These are phyloP conservation scores for Chesias legatella DNA, from an alignment of 2,888 invertebrate genomes.

Conservation along the genomic window DNA sequence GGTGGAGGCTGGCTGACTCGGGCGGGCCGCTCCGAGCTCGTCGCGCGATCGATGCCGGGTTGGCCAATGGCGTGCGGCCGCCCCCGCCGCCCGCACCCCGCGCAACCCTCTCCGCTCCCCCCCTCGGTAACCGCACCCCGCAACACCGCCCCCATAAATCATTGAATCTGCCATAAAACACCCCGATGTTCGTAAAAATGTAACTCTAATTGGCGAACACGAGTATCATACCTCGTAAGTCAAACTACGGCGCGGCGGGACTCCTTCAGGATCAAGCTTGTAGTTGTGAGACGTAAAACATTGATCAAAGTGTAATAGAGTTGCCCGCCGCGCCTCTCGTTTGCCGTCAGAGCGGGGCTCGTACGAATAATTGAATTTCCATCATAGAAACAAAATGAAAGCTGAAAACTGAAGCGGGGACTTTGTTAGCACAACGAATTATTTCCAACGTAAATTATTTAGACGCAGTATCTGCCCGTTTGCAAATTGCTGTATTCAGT, in stretches of 20 bases:
- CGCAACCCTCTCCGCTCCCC: conserved; percentile 65
- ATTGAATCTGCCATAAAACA: conserved; percentile 79
- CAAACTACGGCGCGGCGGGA: conserved; percentile 55
- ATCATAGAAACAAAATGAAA: conserved; percentile 78
- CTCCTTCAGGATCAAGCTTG: conserved; percentile 46
- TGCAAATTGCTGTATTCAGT: conserved; percentile 57
- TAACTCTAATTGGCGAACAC: conserved; percentile 77
- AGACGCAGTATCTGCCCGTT: conserved; percentile 59
- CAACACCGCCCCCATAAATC: conserved; percentile 78
- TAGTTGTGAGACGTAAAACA: conserved; percentile 64
- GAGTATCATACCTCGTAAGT: conserved; percentile 65
- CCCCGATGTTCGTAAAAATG: conserved; percentile 78
- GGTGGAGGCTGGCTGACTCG: conserved; percentile 77
- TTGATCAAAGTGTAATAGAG: conserved; percentile 69
- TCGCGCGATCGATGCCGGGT: conserved; percentile 75
- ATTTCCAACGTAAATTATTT: conserved; percentile 75
- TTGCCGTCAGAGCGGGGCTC: conserved; percentile 54
- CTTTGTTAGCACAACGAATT: conserved; percentile 75
- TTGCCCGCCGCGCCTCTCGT: conserved; percentile 53
- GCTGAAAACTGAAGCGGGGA: conserved; percentile 76
- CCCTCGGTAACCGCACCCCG: conserved; percentile 58
- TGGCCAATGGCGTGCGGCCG: conserved; percentile 77
- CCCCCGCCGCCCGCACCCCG: conserved; percentile 63
- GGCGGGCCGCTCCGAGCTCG: conserved; percentile 73
- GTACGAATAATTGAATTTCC: conserved; percentile 79